A percentile compares a stretch with the other conserved stretches of the same genome.
phyloP scores from a whole-genome alignment of 2,888 invertebrate species.

The Octodonta nipae region DNA sequence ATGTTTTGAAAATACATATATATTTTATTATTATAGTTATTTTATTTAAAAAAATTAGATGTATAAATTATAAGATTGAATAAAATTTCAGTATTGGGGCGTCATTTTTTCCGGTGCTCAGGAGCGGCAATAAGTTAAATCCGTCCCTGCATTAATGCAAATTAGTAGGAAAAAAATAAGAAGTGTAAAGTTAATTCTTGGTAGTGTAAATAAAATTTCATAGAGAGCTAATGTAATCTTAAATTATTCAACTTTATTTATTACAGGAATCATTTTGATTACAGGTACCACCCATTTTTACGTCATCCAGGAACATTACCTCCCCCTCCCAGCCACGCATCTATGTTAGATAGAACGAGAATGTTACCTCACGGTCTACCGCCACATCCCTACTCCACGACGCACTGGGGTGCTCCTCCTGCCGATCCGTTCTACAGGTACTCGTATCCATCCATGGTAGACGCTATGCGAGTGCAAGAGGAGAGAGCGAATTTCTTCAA shows the following conservation, averaged over 20 bases:
- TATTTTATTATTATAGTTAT: too few species aligned
- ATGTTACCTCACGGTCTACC: conserved; percentile 37
- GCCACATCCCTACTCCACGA: conserved; percentile 37
- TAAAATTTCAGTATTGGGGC: too few species aligned
- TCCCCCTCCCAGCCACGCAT: conserved; percentile 34
- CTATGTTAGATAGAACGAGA: conserved; percentile 38
- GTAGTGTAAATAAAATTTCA: neutral
- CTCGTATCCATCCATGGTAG: conserved; percentile 68
- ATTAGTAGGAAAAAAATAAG: too few species aligned
- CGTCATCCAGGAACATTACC: conserved; percentile 41
- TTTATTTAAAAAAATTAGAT: too few species aligned
- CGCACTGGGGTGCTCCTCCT: conserved; percentile 29
- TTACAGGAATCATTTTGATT: conserved; percentile 4
- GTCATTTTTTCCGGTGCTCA: too few species aligned
- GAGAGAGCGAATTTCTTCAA: conserved; percentile 67
- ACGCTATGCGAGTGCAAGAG: conserved; percentile 64
- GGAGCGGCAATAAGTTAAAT: too few species aligned
- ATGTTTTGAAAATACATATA: too few species aligned
- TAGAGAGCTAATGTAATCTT: neutral
- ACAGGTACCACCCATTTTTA: conserved; percentile 41
- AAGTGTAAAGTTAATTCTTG: too few species aligned
- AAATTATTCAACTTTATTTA: neutral
- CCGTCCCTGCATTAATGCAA: too few species aligned
- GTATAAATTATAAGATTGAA: too few species aligned
- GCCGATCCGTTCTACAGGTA: conserved; percentile 45